Evolutionary conservation across 2,113 vertebrate genomes (phyloP).

Genomic region (Progne subis): DNA sequence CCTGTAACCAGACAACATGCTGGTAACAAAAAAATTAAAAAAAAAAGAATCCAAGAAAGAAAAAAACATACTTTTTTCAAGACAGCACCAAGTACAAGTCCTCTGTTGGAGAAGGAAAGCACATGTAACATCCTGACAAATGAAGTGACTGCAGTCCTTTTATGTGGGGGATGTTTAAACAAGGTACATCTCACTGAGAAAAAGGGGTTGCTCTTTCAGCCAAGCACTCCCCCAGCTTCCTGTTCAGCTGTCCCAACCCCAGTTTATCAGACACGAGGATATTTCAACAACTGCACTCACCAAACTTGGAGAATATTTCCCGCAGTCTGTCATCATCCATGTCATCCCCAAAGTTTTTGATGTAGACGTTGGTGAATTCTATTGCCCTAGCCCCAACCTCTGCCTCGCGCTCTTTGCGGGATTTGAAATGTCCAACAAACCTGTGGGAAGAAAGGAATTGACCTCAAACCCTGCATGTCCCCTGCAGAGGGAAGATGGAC

Average conservation of each 20-base stretch:
- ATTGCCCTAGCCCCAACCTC: slow-evolving; percentile 85
- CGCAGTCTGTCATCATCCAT: slow-evolving; percentile 83
- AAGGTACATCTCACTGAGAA: accelerated
- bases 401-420: slow-evolving; percentile 88
- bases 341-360: slow-evolving; percentile 92
- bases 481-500: neutral
- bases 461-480: neutral
- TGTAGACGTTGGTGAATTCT: slow-evolving; percentile 95
- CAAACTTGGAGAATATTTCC: slow-evolving; percentile 86
- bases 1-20: accelerated
- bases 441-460: slow-evolving; percentile 62
- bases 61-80: accelerated
- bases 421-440: slow-evolving; percentile 96
- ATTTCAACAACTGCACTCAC: slow-evolving; percentile 66
- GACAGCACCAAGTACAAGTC: neutral
- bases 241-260: neutral
- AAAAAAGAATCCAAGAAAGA: neutral
- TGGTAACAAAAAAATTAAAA: neutral
- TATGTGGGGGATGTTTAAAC: neutral
- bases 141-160: neutral
- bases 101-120: neutral
- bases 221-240: neutral
- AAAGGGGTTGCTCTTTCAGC: neutral
- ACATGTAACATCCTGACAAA: neutral
- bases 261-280: accelerated